Percentiles rank a stretch among this genome's conserved stretches.
These are phyloP conservation scores for Oligia strigilis DNA, from an alignment of 2,888 invertebrate genomes.

Conservation along the genomic window DNA sequence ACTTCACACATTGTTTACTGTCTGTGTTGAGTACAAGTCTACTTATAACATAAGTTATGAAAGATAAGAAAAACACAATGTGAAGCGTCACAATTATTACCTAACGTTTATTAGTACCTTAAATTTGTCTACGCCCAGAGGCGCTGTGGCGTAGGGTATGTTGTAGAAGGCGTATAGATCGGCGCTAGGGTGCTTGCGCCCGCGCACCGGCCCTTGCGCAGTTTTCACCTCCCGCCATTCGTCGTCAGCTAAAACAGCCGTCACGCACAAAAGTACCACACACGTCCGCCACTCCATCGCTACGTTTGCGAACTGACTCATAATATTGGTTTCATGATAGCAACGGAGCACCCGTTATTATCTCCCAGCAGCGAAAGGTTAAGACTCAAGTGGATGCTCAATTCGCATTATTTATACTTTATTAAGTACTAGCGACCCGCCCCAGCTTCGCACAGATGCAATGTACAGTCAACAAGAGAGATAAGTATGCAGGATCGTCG, in stretches of 20 bases:
- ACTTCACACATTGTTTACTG: no score
- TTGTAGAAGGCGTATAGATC: constrained; percentile 71
- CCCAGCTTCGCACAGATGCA: no score
- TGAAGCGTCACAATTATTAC: no score
- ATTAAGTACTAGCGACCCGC: no score
- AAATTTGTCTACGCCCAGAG: constrained; percentile 70
- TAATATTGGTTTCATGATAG: background rate
- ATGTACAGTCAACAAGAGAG: no score
- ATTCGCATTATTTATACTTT: no score
- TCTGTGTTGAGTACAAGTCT: no score
- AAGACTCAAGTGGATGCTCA: no score
- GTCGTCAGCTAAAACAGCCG: constrained; percentile 25
- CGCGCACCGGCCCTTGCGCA: constrained; percentile 72
- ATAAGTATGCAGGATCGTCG: no score
- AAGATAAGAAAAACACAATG: no score
- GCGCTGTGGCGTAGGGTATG: constrained; percentile 77
- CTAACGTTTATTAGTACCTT: constrained; percentile 53
- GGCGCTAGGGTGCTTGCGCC: constrained; percentile 67
- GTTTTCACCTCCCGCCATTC: constrained; percentile 66
- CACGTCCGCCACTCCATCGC: constrained; percentile 52
- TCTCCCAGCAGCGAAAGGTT: background rate
- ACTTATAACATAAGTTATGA: no score
- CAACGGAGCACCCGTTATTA: background rate
- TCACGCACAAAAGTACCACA: constrained; percentile 22
- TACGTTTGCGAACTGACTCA: constrained; percentile 5